A percentile compares a stretch with the other conserved stretches of the same genome.
These are phyloP conservation scores for Pipistrellus nathusii DNA, from an alignment of 2,797 vertebrate species.

Conservation along the genomic window DNA sequence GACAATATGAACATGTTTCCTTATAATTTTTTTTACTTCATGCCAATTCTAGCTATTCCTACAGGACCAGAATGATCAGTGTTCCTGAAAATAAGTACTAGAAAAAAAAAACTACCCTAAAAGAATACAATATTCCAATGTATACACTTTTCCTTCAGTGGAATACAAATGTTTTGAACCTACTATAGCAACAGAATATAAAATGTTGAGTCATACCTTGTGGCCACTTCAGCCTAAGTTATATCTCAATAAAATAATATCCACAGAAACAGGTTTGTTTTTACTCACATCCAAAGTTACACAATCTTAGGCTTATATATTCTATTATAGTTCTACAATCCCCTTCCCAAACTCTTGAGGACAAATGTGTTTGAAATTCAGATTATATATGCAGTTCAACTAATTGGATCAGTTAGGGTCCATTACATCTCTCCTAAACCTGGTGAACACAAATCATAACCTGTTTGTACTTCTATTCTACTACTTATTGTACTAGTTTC, in stretches of 20 bases:
- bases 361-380: constrained; percentile 27
- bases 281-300: constrained; percentile 31
- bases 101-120: neutral
- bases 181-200: neutral
- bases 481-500: neutral
- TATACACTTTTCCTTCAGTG: neutral
- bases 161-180: neutral
- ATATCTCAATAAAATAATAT: constrained; percentile 19
- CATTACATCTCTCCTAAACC: neutral
- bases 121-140: neutral
- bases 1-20: neutral
- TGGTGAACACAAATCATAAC: neutral
- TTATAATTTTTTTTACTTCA: neutral
- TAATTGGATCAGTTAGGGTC: neutral
- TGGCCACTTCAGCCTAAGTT: neutral
- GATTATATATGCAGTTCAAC: neutral
- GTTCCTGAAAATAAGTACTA: neutral
- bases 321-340: constrained; percentile 50
- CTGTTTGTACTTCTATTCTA: neutral
- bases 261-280: neutral
- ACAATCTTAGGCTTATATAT: neutral
- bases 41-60: neutral
- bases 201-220: constrained; percentile 30
- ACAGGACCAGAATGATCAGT: neutral
- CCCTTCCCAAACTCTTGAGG: neutral